Evolutionary conservation across 1,140 invertebrate genomes (phyloP), one percentile per base, ranked within the genome.

Genomic region (Bombus pyrosoma): DNA sequence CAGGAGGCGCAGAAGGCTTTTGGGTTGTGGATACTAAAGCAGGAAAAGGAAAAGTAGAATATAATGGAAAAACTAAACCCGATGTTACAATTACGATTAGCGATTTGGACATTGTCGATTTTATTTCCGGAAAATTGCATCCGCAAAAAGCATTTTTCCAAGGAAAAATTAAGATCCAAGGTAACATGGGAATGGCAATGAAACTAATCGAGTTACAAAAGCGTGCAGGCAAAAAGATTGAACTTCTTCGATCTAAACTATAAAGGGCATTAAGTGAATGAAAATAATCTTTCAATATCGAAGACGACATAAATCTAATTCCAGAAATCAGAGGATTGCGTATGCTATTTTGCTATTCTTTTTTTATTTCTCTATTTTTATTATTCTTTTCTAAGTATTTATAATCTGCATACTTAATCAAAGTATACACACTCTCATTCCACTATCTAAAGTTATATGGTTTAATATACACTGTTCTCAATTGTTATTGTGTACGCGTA

Each of bases 81-180:
- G 98, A 99, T 91, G 98, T 99, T 25, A 98, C 97, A 4, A 98
- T 99, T 86, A 98, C 97, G 3, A 97, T 99, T 87, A 97, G 96
- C 91, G 98, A 99, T 92, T 96, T 96, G 9, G 98, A 99, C 94
- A 96, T 99, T 0, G 95, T 97, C 0, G 98, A 98, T 89, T 96
- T 99, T 83, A 97, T 99, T 90, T 96, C 97, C 4, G 98, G 98
- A 32, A 98, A 98, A 95, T 95, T 99, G 59, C 98, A 99, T 93
- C 98, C 98, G 3, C 98, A 99, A 93, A 98, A 99, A 95, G 99
- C 99, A 13, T 99, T 99, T 94, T 99, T 99, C 96, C 98, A 99
- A 95, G 99, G 98, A 34, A 99, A 99, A 94, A 96, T 99, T 32
- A 99, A 99, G 95, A 97, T 99, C 76, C 97, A 98, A 94, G 99